These are phyloP conservation scores for Strigamia transsilvanica DNA, from an alignment of 2,888 invertebrate genomes.

Conservation along the genomic window DNA sequence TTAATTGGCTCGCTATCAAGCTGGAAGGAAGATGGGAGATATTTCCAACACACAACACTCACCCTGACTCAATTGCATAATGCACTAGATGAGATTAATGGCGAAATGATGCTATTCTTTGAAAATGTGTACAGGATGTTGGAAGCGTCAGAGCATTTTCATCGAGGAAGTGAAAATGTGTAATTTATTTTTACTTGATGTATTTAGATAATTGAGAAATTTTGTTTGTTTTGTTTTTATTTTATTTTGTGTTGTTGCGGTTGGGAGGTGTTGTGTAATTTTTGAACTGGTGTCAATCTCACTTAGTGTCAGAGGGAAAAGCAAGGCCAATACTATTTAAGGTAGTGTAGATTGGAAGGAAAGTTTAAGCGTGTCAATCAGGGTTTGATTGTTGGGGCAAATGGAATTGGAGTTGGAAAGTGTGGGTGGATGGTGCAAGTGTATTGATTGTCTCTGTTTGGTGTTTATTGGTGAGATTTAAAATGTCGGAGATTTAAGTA, in stretches of 20 bases:
- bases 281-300: conserved; percentile 1
- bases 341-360: neutral
- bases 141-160: neutral
- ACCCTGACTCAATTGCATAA: conserved; percentile 22
- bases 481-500: too few relatives aligned
- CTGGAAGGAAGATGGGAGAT: neutral
- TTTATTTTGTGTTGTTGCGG: neutral
- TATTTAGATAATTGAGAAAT: neutral
- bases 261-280: neutral
- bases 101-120: conserved; percentile 1
- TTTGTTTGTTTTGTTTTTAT: too few relatives aligned
- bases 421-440: too few relatives aligned
- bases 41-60: neutral
- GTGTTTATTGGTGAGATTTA: too few relatives aligned
- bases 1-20: conserved; percentile 10
- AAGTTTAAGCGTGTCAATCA: neutral
- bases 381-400: too few relatives aligned
- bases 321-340: conserved; percentile 28
- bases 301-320: neutral
- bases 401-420: too few relatives aligned
- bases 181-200: neutral
- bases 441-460: too few relatives aligned
- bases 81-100: neutral
- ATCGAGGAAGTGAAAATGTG: neutral
- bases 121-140: conserved; percentile 26